These are phyloP conservation scores for Ariopsis seemanni DNA, from an alignment of 2,113 vertebrate species.

Conservation along the genomic window DNA sequence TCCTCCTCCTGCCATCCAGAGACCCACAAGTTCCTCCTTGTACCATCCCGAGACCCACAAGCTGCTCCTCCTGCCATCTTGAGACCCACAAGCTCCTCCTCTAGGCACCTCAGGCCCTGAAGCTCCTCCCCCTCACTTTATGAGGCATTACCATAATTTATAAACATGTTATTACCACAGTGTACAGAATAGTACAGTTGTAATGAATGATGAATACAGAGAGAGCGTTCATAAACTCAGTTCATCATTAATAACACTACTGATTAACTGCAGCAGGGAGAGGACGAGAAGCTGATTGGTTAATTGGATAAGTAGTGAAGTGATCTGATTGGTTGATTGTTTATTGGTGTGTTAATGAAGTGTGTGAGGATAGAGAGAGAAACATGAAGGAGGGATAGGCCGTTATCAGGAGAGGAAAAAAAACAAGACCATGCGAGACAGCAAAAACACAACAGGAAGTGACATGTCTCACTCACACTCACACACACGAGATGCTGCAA, in stretches of 20 bases:
- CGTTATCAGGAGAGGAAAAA: slow-evolving; percentile 82
- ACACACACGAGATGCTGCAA: slow-evolving; percentile 73
- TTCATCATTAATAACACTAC: not conserved
- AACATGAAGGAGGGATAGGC: slow-evolving; percentile 85
- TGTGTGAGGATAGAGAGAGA: slow-evolving; percentile 83
- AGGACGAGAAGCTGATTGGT: slow-evolving; percentile 86
- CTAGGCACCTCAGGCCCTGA: not conserved
- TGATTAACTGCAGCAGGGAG: slow-evolving; percentile 62
- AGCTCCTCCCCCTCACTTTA: not conserved
- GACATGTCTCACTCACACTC: slow-evolving; percentile 83
- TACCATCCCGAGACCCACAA: not conserved
- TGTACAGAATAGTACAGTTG: not conserved
- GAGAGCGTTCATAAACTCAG: not conserved
- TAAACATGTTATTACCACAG: not conserved
- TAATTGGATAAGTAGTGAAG: slow-evolving; percentile 78
- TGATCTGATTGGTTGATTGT: slow-evolving; percentile 19
- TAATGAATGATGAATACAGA: slow-evolving; percentile 8
- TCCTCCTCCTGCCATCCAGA: not conserved
- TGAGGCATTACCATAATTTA: slow-evolving; percentile 6
- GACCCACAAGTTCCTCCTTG: not conserved
- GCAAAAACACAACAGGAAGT: slow-evolving; percentile 91
- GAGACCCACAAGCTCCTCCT: not conserved
- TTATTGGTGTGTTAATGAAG: slow-evolving; percentile 60
- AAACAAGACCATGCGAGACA: slow-evolving; percentile 64
- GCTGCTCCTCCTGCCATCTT: not conserved